Conservation (phyloP, 2,888 invertebrate genomes). For the Lasiommata megera region DNA sequence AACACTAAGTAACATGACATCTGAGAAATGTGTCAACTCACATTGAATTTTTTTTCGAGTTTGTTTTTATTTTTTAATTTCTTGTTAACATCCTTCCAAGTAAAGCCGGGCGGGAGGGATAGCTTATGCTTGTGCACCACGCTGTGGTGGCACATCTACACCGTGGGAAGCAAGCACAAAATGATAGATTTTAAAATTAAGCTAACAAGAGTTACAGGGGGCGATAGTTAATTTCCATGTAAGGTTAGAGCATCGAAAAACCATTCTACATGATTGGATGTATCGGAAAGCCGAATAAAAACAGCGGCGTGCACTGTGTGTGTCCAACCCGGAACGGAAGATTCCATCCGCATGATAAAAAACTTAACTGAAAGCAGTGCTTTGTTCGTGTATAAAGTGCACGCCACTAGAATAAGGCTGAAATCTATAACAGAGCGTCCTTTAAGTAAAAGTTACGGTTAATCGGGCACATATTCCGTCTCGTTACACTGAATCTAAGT, state of each 20-base stretch:
- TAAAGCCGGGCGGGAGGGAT: slow-evolving; percentile 69
- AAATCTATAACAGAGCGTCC: too few relatives aligned
- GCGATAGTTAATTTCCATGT: slow-evolving; percentile 20
- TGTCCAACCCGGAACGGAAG: too few relatives aligned
- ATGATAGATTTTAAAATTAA: slow-evolving; percentile 33
- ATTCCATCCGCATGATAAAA: too few relatives aligned
- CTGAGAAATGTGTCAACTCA: slow-evolving; percentile 47
- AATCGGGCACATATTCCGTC: too few relatives aligned
- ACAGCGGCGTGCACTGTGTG: background rate
- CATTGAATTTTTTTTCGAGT: slow-evolving; percentile 60
- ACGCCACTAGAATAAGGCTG: too few relatives aligned
- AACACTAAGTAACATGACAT: slow-evolving; percentile 29
- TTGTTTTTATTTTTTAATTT: slow-evolving; percentile 62
- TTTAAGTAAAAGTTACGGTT: too few relatives aligned
- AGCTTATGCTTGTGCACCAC: slow-evolving; percentile 52
- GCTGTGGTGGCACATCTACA: slow-evolving; percentile 66
- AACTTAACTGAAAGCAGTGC: too few relatives aligned
- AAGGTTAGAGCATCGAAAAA: background rate
- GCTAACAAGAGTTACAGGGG: slow-evolving; percentile 20
- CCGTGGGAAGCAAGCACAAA: slow-evolving; percentile 62
- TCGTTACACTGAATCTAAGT: too few relatives aligned
- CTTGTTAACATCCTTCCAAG: slow-evolving; percentile 72
- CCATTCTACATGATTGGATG: background rate
- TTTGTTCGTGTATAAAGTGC: too few relatives aligned
- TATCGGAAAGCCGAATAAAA: background rate